Conservation (phyloP, 2,113 vertebrate genomes). For the Actenoides hombroni region DNA sequence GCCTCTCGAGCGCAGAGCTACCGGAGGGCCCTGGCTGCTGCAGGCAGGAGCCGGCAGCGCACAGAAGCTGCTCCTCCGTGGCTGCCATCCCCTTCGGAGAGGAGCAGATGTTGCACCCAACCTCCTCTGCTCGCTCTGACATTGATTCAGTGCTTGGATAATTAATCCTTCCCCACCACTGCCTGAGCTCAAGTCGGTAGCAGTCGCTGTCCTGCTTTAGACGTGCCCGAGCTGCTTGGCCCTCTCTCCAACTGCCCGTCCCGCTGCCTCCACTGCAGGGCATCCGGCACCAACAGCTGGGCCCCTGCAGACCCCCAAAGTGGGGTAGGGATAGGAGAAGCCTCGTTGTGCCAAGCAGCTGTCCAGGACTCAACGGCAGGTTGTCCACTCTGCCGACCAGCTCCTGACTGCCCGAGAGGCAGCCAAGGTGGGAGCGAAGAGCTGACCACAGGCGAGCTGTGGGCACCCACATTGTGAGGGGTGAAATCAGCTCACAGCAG, state of each 20-base stretch:
- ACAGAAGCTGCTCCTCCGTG: not conserved
- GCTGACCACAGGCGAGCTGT: accelerated
- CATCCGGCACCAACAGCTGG: not conserved
- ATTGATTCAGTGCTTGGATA: not conserved
- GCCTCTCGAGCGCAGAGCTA: not conserved
- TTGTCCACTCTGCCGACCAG: accelerated
- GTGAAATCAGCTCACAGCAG: accelerated
- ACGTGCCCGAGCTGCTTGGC: not conserved
- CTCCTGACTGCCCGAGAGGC: not conserved
- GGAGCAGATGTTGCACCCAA: not conserved
- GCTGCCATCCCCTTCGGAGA: not conserved
- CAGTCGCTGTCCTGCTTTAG: not conserved
- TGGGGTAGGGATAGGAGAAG: not conserved
- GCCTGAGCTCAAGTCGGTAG: not conserved
- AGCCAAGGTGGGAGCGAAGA: not conserved
- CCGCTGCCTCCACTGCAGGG: not conserved
- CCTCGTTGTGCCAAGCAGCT: not conserved
- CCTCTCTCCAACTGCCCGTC: not conserved
- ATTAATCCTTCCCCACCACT: constrained; percentile 1
- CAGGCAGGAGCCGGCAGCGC: not conserved
- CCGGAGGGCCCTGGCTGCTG: accelerated
- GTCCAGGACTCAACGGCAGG: accelerated
- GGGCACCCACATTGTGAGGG: accelerated
- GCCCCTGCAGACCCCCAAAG: not conserved
- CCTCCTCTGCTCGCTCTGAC: not conserved